A percentile compares a stretch with the other conserved stretches of the same genome.
phyloP scores from a whole-genome alignment of 2,888 invertebrate species.

The Acrobasis repandana region DNA sequence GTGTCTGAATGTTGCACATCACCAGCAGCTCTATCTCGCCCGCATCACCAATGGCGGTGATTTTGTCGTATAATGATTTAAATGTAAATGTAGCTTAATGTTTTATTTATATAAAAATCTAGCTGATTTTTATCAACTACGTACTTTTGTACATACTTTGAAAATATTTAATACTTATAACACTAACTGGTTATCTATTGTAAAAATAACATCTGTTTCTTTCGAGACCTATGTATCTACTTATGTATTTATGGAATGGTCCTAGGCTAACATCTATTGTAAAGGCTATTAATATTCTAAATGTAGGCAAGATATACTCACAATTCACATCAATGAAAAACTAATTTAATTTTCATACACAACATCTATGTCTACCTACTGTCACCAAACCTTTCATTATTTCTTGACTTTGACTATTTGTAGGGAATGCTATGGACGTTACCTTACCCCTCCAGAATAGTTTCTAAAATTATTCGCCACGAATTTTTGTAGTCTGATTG shows the following conservation, averaged over 20 bases:
- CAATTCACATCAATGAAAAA: constrained; percentile 4
- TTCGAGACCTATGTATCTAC: constrained; percentile 14
- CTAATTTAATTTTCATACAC: constrained; percentile 11
- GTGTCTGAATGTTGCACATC: too few relatives aligned
- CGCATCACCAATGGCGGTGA: too few relatives aligned
- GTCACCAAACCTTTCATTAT: constrained; percentile 5
- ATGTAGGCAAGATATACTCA: constrained; percentile 1
- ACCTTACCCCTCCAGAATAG: neutral
- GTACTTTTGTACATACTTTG: constrained; percentile 4
- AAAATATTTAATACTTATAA: constrained; percentile 7
- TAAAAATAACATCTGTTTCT: constrained; percentile 9
- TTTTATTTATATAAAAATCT: too few relatives aligned
- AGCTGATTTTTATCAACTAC: too few relatives aligned
- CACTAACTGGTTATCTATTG: neutral
- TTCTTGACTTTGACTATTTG: neutral
- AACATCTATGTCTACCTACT: constrained; percentile 3
- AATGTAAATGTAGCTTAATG: too few relatives aligned
- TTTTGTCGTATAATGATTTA: too few relatives aligned
- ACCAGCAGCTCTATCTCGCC: too few relatives aligned
- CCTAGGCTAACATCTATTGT: constrained; percentile 20
- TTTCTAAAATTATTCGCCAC: neutral
- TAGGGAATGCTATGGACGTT: neutral
- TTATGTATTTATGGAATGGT: constrained; percentile 21
- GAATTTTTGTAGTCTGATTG: constrained; percentile 3
- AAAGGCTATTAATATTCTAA: constrained; percentile 12